Evolutionary conservation across 2,113 vertebrate genomes (phyloP), one percentile per base, ranked within the genome.

Genomic region (Callipepla squamata): DNA sequence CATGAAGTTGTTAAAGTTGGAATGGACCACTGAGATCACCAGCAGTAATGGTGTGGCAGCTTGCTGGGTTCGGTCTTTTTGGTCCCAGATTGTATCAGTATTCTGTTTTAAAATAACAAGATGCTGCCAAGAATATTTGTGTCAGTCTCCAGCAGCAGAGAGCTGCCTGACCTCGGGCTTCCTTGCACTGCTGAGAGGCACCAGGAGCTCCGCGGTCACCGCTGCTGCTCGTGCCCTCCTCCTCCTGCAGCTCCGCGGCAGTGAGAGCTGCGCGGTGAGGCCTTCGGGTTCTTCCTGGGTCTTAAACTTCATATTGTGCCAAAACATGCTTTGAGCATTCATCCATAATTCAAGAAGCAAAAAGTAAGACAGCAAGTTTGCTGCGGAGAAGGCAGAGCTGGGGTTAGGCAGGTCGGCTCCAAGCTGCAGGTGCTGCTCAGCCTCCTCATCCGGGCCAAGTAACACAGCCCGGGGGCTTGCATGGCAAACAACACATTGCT

Each of bases 1-100:
- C 26, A 28, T 4, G 5, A 26, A 6, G 28, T 53, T 53, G 15
- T 53, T 53, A 53, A 53, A 26, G 26, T 53, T 53, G 51, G 51
- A 53, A 53, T 9, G 28, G 26, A 53, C 26, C 48, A 30, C 15
- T 53, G 16, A 53, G 26, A 30, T 53, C 26, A 17, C 26, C 26
- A 53, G 26, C 51, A 14, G 8, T 16, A 16, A 10, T 15, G 15
- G 51, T 32, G 1, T 10, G 45, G 48, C 40, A 53, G 51, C 23
- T 10, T 5, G 6, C 28, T 32, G 53, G 26, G 51, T 1, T 30
- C 28, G 7, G 0, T 13, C 2, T 7, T 45, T 83, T 10, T 50
- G 48, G 10, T 6, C 44, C 22, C 48, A 45, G 30, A 23, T 74
- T 65, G 78, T 4, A 22, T n/a, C 6, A 18, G 34, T 69, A 36